Conservation (phyloP, 2,888 invertebrate genomes). For the Lissocephala sabroskyi region DNA sequence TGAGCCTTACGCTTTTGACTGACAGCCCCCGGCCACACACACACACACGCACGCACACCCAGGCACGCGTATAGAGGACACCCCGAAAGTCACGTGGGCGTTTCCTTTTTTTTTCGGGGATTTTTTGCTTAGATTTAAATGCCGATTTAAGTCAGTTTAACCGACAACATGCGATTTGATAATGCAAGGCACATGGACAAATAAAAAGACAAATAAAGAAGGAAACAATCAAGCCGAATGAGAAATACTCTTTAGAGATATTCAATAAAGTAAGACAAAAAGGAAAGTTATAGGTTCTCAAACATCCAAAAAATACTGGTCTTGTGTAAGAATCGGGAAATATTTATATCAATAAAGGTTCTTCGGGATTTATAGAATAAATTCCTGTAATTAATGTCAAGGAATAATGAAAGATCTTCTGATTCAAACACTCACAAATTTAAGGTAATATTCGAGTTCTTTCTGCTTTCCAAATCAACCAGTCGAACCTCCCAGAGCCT, state of each 20-base stretch:
- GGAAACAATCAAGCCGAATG: too few relatives aligned
- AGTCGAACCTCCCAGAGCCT: too few relatives aligned
- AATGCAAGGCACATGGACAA: constrained; percentile 15
- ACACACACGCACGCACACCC: constrained; percentile 6
- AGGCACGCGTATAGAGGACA: constrained; percentile 10
- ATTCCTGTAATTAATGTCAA: too few relatives aligned
- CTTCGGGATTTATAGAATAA: too few relatives aligned
- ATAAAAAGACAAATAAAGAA: background rate
- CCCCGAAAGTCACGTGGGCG: too few relatives aligned
- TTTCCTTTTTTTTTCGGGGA: constrained; percentile 62
- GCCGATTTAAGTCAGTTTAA: constrained; percentile 53
- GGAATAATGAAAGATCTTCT: too few relatives aligned
- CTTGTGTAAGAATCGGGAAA: too few relatives aligned
- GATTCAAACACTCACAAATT: too few relatives aligned
- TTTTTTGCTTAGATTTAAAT: constrained; percentile 50
- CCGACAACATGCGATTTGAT: constrained; percentile 47
- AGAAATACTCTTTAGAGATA: background rate
- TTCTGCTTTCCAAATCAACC: too few relatives aligned
- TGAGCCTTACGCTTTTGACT: constrained; percentile 35
- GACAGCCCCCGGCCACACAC: constrained; percentile 1
- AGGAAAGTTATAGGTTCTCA: constrained; percentile 51
- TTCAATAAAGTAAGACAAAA: constrained; percentile 16
- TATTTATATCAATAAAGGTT: too few relatives aligned
- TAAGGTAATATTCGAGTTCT: too few relatives aligned
- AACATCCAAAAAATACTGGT: constrained; percentile 13